A percentile compares a stretch with the other conserved stretches of the same genome.
These are phyloP conservation scores for Bujurquina vittata DNA, from an alignment of 2,113 vertebrate species.

Conservation along the genomic window DNA sequence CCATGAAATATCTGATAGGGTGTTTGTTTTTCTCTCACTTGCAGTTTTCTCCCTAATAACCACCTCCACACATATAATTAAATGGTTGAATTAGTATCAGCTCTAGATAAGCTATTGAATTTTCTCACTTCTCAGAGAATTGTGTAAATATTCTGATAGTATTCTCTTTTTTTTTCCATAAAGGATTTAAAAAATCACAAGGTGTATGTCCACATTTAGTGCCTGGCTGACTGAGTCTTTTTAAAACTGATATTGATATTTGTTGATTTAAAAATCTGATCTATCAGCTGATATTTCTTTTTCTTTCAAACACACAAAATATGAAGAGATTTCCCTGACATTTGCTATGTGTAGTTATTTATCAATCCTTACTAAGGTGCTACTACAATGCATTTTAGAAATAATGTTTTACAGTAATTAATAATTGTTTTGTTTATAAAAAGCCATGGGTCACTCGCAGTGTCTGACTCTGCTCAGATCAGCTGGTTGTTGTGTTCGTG, in stretches of 20 bases:
- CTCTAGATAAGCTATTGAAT: constrained; percentile 46
- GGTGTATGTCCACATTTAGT: neutral
- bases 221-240: neutral
- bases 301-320: neutral
- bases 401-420: neutral
- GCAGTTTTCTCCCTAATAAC: neutral
- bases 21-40: constrained; percentile 1
- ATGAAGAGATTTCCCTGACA: neutral
- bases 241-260: no score
- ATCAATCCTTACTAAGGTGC: neutral
- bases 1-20: constrained; percentile 22
- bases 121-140: constrained; percentile 44
- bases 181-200: neutral
- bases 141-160: neutral
- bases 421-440: neutral
- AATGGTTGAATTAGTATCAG: constrained; percentile 63
- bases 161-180: neutral
- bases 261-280: no score
- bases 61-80: constrained; percentile 47
- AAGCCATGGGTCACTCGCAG: neutral
- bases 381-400: neutral
- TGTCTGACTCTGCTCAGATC: neutral
- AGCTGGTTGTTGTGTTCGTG: neutral
- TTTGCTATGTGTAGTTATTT: neutral
- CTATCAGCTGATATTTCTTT: no score